These are phyloP conservation scores for Drosophila buzzatii DNA, from an alignment of 2,888 invertebrate species.

Conservation along the genomic window DNA sequence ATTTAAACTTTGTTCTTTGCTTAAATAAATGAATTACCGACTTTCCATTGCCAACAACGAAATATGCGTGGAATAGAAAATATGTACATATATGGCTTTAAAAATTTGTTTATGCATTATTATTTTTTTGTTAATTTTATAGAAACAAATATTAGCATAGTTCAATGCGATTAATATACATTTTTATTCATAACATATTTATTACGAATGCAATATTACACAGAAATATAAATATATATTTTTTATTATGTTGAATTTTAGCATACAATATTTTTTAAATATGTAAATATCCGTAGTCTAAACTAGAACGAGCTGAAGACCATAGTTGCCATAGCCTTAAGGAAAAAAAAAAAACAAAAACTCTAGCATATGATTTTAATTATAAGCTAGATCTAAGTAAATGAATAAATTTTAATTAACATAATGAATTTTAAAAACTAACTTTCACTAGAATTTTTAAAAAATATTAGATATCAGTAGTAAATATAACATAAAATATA, in stretches of 20 bases:
- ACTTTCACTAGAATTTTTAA: no score
- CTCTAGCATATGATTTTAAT: no score
- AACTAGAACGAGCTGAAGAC: no score
- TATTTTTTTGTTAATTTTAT: neutral
- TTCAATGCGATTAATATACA: neutral
- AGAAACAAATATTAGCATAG: neutral
- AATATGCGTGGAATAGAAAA: neutral
- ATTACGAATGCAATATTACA: no score
- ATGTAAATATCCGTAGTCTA: no score
- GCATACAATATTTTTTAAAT: neutral
- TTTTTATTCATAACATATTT: neutral
- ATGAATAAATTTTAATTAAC: neutral
- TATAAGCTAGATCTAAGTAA: no score
- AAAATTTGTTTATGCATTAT: neutral
- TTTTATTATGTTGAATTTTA: neutral
- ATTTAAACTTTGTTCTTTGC: slow-evolving; percentile 11
- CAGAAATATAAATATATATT: neutral
- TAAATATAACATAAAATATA: no score
- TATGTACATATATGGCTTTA: no score
- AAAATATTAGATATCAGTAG: no score
- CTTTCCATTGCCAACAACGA: neutral
- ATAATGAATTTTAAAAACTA: neutral
- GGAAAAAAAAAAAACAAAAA: no score
- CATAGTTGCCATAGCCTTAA: no score
- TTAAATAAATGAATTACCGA: neutral